phyloP scores from a whole-genome alignment of 1,140 invertebrate genomes.

The Bombyx mandarina region DNA sequence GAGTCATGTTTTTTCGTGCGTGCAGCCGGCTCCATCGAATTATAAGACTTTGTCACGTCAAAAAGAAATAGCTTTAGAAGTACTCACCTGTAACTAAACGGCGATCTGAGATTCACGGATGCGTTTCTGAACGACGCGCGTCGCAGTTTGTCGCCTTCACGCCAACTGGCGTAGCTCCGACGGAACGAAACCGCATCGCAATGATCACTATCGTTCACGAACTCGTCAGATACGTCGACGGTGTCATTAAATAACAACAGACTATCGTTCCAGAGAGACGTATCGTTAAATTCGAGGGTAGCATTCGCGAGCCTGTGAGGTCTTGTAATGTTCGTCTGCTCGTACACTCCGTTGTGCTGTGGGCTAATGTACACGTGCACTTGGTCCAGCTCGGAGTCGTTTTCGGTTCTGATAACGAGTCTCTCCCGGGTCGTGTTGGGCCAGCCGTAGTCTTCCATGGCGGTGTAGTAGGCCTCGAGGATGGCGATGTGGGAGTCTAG shows the following conservation, averaged over 20 bases:
- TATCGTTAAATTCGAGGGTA: conserved; percentile 24
- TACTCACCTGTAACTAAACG: conserved; percentile 62
- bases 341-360: conserved; percentile 58
- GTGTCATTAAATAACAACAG: conserved; percentile 24
- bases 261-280: conserved; percentile 12
- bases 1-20: no score
- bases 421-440: conserved; percentile 26
- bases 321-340: conserved; percentile 40
- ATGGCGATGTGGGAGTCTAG: conserved; percentile 68
- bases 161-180: conserved; percentile 52
- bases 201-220: conserved; percentile 32
- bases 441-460: conserved; percentile 39
- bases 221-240: conserved; percentile 32
- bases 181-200: conserved; percentile 38
- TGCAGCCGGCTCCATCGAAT: no score
- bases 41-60: no score
- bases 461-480: conserved; percentile 67
- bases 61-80: background rate
- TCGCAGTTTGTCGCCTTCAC: conserved; percentile 42
- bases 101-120: conserved; percentile 56
- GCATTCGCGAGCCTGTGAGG: conserved; percentile 34
- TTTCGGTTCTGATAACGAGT: conserved; percentile 38
- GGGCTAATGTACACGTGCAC: conserved; percentile 57
- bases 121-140: conserved; percentile 23
- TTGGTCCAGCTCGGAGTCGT: conserved; percentile 47